Evolutionary conservation across 2,888 invertebrate species (phyloP), one percentile per base, ranked within the genome.

Genomic region (Hypena proboscidalis): DNA sequence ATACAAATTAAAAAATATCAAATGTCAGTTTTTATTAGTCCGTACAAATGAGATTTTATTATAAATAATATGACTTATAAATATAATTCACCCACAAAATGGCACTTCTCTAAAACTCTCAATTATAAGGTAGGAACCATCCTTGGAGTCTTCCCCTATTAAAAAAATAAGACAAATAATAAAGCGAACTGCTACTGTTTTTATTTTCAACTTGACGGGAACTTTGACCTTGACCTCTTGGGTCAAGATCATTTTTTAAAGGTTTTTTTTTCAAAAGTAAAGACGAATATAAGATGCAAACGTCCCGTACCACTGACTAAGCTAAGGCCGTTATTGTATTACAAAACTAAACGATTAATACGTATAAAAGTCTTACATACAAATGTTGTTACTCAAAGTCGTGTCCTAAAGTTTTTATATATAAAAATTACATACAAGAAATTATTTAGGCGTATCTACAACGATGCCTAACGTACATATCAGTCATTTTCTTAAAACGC

Each of bases 401-500:
- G 58, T 60, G 66, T 60, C 59, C 67, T 69, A 65, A 62, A 58
- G 60, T 49, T 56, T 58, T 65, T 72, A 70, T 70, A 74, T 74
- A 75, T 70, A 77, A 77, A 76, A 77, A 71, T 79, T 80, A 83
- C 76, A 71, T 74, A 77, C 71, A 74, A 77, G 76, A 75, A 78
- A 76, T 74, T 79, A 74, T 78, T 76, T 77, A 80, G 82, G 81
- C 83, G 72, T 79, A 77, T 77, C 77, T 78, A 83, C 73, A 79
- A 80, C 71, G 74, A 70, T 65, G 83, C 83, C 83, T 83, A 83
- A 75, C 71, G 70, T 75, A 85, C 75, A 77, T 79, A 75, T 88
- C 88, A 88, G 88, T 87, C 87, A 80, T 82, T 85, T 77, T 78
- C 83, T 83, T 85, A 83, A 83, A 83, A 80, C 75, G 70, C 75